Conservation (phyloP, 1,140 invertebrate species). For the Caerostris extrusa region DNA sequence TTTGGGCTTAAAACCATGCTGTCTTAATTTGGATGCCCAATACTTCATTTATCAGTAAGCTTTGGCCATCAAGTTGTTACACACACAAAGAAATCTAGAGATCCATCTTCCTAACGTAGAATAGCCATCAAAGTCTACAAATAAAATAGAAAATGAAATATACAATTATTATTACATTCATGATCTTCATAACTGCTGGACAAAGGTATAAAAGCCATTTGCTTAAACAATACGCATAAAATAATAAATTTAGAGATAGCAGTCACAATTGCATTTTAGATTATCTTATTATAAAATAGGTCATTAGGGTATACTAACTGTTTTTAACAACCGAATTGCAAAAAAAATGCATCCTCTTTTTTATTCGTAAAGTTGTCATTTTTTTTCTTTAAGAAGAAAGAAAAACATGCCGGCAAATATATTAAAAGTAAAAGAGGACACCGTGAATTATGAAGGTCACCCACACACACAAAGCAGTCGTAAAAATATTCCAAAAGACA, state of each 20-base stretch:
- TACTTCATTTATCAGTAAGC: too few relatives aligned
- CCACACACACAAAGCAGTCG: background rate
- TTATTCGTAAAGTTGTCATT: conserved; percentile 9
- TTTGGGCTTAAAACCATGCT: too few relatives aligned
- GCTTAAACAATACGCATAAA: background rate
- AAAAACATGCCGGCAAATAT: background rate
- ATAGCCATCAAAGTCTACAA: too few relatives aligned
- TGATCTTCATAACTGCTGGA: background rate
- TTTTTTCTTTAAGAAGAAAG: background rate
- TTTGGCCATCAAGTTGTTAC: too few relatives aligned
- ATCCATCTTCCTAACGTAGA: too few relatives aligned
- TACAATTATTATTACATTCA: background rate
- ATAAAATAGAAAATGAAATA: background rate
- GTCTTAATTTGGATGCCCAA: too few relatives aligned
- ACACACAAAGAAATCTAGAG: too few relatives aligned
- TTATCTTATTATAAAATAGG: background rate
- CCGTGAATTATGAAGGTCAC: background rate
- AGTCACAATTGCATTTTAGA: background rate
- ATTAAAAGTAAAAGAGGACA: conserved; percentile 1
- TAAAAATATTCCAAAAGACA: background rate
- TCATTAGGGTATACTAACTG: background rate
- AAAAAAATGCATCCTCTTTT: background rate
- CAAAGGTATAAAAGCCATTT: background rate
- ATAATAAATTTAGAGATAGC: background rate
- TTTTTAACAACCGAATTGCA: background rate